Evolutionary conservation across 2,888 invertebrate genomes (phyloP), one percentile per base, ranked within the genome.

Genomic region (Eurytoma adleriae): DNA sequence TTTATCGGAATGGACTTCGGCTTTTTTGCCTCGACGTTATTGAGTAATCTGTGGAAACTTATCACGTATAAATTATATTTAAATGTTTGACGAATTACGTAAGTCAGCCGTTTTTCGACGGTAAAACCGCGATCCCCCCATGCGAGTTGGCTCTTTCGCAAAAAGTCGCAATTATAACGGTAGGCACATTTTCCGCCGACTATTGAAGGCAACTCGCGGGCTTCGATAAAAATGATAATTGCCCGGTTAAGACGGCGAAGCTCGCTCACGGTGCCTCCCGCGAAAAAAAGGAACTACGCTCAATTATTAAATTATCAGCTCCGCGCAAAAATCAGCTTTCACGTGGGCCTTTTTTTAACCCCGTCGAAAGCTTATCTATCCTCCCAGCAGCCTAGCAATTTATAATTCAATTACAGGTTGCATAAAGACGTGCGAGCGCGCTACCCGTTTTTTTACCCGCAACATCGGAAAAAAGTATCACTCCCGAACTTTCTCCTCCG

Each of bases 401-500:
- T 66, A 66, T 56, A 40, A 66, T 64, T 73, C 66, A 73, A 73
- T 73, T 73, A 24, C 24, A 66, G 52, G 40, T 73, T 73, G 24
- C 48, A 73, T 57, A 73, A 73, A 73, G 48, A 30, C 14, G 14
- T 40, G 12, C 14, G 40, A 73, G 40, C 20, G 3, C 3, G 16
- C 66, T 4, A 10, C 30, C 52, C 40, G 0, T 40, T 40, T 40
- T 40, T 4, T 40, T n/a, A 18, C 56, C 66, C n/a, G 30, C 7
- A n/a, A 62, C 3, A 16, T 62, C n/a, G 4, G 7, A 30, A n/a
- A 24, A 30, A 27, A 24, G 56, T 40, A 18, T 50, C 5, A 40
- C 7, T 40, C 3, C 40, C 24, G 24, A 16, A 56, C 56, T 73
- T 73, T 56, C 66, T 64, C 73, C 56, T 64, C 64, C 73, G 54